Evolutionary conservation across 2,888 invertebrate species (phyloP).

Genomic region (Acanthococcus lagerstroemiae): DNA sequence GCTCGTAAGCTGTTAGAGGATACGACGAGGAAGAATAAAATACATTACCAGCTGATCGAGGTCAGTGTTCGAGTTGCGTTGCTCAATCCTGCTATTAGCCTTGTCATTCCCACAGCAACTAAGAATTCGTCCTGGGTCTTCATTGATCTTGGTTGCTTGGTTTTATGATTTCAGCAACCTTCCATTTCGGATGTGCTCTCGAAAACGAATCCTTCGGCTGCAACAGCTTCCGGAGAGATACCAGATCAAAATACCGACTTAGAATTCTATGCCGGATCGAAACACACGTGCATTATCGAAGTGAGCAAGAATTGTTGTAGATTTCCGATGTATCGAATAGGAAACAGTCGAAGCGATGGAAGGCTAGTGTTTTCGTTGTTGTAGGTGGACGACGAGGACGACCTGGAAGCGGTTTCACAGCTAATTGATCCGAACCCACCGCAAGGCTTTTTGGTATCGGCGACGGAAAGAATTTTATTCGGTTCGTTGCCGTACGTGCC

Average conservation of each 20-base stretch:
- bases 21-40: constrained; percentile 59
- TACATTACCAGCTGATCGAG: constrained; percentile 49
- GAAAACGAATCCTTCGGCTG: constrained; percentile 32
- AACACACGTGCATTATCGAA: constrained; percentile 71
- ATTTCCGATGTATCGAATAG: neutral
- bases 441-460: constrained; percentile 66
- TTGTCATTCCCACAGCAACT: too few species aligned
- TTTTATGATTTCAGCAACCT: neutral
- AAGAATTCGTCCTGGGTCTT: neutral
- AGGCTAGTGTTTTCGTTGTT: neutral
- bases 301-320: constrained; percentile 38
- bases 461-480: constrained; percentile 50
- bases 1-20: constrained; percentile 56
- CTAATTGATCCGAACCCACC: constrained; percentile 65
- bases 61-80: too few species aligned
- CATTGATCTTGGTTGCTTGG: neutral
- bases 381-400: constrained; percentile 70
- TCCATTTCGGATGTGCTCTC: neutral
- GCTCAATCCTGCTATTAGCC: too few species aligned
- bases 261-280: constrained; percentile 61
- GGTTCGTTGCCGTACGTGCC: constrained; percentile 54
- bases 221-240: constrained; percentile 56
- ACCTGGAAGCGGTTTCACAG: constrained; percentile 62
- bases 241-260: constrained; percentile 51
- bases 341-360: neutral